These are phyloP conservation scores for Chaetogeoica ovagalla DNA, from an alignment of 2,888 invertebrate species.

Conservation along the genomic window DNA sequence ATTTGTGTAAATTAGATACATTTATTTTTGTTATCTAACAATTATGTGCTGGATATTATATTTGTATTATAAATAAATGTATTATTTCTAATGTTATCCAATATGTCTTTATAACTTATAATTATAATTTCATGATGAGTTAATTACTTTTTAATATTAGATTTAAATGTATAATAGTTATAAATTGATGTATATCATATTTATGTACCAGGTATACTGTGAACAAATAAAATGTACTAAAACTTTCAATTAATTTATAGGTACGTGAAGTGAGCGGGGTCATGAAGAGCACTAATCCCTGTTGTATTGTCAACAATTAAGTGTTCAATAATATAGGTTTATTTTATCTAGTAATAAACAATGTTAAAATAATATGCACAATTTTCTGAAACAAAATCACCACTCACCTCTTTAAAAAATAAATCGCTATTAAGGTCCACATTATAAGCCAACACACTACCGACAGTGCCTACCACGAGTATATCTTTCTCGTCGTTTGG, in stretches of 20 bases:
- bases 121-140: not conserved
- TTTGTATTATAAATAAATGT: no score
- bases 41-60: no score
- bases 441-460: slow-evolving; percentile 80
- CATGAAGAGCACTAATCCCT: no score
- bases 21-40: not conserved
- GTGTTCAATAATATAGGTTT: no score
- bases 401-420: slow-evolving; percentile 79
- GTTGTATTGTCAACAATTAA: no score
- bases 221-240: not conserved
- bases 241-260: not conserved
- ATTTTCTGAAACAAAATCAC: not conserved
- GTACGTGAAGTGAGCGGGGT: no score
- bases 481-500: slow-evolving; percentile 73
- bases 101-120: not conserved
- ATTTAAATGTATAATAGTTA: not conserved
- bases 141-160: not conserved
- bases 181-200: not conserved
- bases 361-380: not conserved
- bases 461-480: slow-evolving; percentile 78
- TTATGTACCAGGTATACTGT: not conserved
- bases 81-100: not conserved
- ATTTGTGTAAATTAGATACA: not conserved
- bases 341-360: no score
- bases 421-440: slow-evolving; percentile 88